Conservation (phyloP, 2,113 vertebrate genomes). For the Emydura subglobosa region DNA sequence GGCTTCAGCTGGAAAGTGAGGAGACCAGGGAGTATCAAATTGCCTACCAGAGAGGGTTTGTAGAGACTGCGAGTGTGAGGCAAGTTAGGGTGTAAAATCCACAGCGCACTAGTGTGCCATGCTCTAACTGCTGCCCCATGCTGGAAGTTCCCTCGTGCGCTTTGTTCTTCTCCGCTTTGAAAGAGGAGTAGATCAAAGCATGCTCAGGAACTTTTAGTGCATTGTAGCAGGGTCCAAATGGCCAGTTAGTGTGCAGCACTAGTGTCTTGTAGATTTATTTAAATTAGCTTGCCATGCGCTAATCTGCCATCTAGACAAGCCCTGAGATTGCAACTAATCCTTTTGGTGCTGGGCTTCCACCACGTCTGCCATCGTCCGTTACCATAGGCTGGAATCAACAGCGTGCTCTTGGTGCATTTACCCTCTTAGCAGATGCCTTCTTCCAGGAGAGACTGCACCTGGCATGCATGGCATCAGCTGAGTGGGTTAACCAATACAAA, state of each 20-base stretch:
- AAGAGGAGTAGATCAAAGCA: background rate
- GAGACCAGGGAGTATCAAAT: constrained; percentile 11
- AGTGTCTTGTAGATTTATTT: too few species aligned
- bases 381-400: background rate
- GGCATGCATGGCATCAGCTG: background rate
- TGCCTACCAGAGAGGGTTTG: background rate
- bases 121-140: too few species aligned
- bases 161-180: background rate
- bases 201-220: background rate
- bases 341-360: constrained; percentile 20
- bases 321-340: constrained; percentile 4
- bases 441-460: constrained; percentile 20
- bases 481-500: constrained; percentile 7
- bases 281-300: background rate
- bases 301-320: background rate
- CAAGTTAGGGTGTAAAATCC: background rate
- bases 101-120: background rate
- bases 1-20: constrained; percentile 30
- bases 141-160: too few species aligned
- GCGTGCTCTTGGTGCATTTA: constrained; percentile 17
- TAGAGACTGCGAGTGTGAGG: background rate
- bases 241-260: background rate
- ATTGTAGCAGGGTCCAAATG: too few species aligned
- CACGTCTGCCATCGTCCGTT: background rate
- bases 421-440: rapidly evolving